Evolutionary conservation across 30 jellyfish, hydroid and myxozoan species (phyloP), one percentile per base, ranked within the genome.

Genomic region (Chironex yamaguchii): DNA sequence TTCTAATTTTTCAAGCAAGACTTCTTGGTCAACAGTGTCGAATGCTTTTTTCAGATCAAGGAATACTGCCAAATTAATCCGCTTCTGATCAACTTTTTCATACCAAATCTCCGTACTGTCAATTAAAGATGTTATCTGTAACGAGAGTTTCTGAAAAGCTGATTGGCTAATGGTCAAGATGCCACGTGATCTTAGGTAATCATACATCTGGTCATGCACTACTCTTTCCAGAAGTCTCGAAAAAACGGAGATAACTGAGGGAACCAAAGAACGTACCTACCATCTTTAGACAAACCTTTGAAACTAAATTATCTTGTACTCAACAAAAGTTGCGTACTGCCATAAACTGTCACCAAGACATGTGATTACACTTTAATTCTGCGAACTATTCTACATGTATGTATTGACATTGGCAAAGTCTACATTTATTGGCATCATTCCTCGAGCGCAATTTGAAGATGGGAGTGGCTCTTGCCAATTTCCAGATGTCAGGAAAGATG

Each of bases 131-230:
- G 75, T 74, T 51, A 74, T 33, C 67, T 74, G 51, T 74, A 76
- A 74, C 51, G 2, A 74, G 33, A 74, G 89, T 77, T 77, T 77
- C 30, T 58, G 89, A 77, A 77, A 77, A 52, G 89, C 89, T 25
- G 89, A 31, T 77, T 77, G 80, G 36, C 33, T 77, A 9, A 62
- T 20, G 20, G 89, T 77, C 13, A 77, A 22, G 33, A 20, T 42
- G 32, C 36, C 36, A 67, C 36, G 32, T 17, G 21, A 2, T 29
- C 11, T 67, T 34, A 67, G 81, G 81, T 30, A 67, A 35, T 71
- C 85, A 71, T 36, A 71, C 35, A 36, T 48, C 85, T 71, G 72
- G 30, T 71, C 85, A 42, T 71, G 85, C 69, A 71, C 85, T 76
- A 75, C 13, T 34, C 53, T 75, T 36, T 75, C 88, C 21, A 48